Evolutionary conservation across 1,140 invertebrate genomes (phyloP), one percentile per base, ranked within the genome.

Genomic region (Drosophila nikananu): DNA sequence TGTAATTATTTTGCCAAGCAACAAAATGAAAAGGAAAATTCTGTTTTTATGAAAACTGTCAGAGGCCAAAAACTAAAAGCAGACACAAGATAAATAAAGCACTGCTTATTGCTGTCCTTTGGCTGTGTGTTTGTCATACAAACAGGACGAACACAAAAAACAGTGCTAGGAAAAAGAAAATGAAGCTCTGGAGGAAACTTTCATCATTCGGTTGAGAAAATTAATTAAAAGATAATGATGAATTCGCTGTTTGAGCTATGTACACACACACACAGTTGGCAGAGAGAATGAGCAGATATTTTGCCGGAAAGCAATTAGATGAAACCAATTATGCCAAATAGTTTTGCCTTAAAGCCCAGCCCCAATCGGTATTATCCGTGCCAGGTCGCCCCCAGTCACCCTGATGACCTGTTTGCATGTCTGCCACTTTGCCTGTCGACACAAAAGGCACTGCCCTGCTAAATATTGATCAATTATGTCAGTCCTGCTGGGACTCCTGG

Each of bases 151-250:
- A 0, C 48, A 51, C 58, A 64, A 48, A 25, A 66, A 67, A 52
- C 25, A 67, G 23, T 39, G 42, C 58, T 39, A 19, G 32, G 46
- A 54, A 57, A 54, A 70, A 63, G 65, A 60, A 77, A 77, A 67
- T 61, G 41, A 75, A 67, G 55, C 70, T 35, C 54, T 51, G 48
- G 42, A 61, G 68, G 51, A 80, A 89, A 64, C 68, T 89, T 86
- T 75, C 62, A 67, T 54, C 77, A 55, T 74, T 72, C 66, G 65
- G 61, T 63, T 58, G 54, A 64, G 77, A 89, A 89, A 89, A 87
- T 89, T 89, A 89, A 89, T 89, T 89, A 89, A 89, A 90, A 89
- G 84, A 89, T 89, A 89, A 89, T 90, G 81, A 89, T 63, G 78
- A 76, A 68, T 81, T 81, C 49, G 63, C 77, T 76, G 57, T 72